Conservation (phyloP, 1,140 invertebrate genomes). For the Drosophila repleta region DNA sequence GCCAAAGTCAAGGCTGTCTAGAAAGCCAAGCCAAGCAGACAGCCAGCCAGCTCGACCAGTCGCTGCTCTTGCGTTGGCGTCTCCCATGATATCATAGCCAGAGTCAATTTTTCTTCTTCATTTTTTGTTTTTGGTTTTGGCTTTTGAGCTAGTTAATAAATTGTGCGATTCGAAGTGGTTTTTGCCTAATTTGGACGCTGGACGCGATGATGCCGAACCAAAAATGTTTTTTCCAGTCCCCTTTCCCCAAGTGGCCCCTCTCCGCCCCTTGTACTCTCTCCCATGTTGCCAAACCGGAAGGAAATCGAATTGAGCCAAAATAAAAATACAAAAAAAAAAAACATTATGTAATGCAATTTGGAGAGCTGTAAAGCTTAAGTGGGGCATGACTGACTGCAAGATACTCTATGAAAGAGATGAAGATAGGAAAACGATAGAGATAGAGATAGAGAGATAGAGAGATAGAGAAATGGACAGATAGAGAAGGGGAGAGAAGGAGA, state of each 20-base stretch:
- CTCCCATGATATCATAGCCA: conserved; percentile 1
- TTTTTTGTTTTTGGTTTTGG: no score
- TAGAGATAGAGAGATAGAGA: no score
- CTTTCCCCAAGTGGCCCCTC: neutral
- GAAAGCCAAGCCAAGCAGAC: neutral
- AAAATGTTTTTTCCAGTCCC: neutral
- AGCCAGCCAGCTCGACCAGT: conserved; percentile 1
- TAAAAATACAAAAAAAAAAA: no score
- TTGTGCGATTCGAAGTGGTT: conserved; percentile 14
- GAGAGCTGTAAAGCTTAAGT: neutral
- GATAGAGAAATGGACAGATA: no score
- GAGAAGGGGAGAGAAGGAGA: no score
- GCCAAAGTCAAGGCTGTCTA: conserved; percentile 67
- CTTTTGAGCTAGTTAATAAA: conserved; percentile 1
- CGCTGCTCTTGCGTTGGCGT: neutral
- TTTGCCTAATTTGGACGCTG: conserved; percentile 37
- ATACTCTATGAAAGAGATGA: neutral
- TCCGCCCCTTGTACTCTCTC: neutral
- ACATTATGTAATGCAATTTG: conserved; percentile 20
- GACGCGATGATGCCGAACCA: neutral
- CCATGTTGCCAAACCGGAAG: neutral
- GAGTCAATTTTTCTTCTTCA: neutral
- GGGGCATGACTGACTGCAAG: neutral
- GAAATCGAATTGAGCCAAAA: conserved; percentile 2
- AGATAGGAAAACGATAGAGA: neutral